Evolutionary conservation across 2,888 invertebrate genomes (phyloP).

Genomic region (Cheilosia impressa): DNA sequence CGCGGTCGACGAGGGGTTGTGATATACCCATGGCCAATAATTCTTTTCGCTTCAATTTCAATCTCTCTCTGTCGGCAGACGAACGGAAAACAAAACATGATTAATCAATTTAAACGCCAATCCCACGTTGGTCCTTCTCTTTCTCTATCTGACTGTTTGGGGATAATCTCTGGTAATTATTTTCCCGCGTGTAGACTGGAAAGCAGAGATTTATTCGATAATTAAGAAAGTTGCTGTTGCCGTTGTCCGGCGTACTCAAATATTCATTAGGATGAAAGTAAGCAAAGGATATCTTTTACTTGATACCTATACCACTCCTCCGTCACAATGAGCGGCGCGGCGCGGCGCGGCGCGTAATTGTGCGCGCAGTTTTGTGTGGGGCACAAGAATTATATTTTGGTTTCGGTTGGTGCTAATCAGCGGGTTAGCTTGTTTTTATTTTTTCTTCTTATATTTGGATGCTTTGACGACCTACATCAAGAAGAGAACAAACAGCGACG

Average conservation of each 20-base stretch:
- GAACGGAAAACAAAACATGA: constrained; percentile 63
- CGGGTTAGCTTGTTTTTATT: constrained; percentile 22
- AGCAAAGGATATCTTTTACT: constrained; percentile 49
- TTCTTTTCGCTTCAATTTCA: constrained; percentile 72
- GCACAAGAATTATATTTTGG: background rate
- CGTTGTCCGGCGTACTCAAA: constrained; percentile 20
- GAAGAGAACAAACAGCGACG: too few species aligned
- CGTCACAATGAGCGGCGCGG: constrained; percentile 37
- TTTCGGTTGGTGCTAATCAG: constrained; percentile 44
- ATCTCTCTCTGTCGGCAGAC: constrained; percentile 60
- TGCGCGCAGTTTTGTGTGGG: background rate
- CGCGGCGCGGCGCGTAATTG: background rate
- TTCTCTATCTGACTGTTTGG: constrained; percentile 35
- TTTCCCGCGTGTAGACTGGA: constrained; percentile 57
- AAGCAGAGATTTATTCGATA: constrained; percentile 68
- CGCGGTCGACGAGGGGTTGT: too few species aligned
- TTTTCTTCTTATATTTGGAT: background rate
- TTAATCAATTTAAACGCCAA: constrained; percentile 76
- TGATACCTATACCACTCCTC: constrained; percentile 8
- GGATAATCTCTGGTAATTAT: constrained; percentile 70
- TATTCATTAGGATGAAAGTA: constrained; percentile 65
- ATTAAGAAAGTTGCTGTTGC: constrained; percentile 67
- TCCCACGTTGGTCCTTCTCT: constrained; percentile 56
- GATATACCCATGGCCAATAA: constrained; percentile 66
- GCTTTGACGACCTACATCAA: constrained; percentile 71